Conservation (phyloP, 1,140 invertebrate genomes). For the Hylyphantes graminicola region DNA sequence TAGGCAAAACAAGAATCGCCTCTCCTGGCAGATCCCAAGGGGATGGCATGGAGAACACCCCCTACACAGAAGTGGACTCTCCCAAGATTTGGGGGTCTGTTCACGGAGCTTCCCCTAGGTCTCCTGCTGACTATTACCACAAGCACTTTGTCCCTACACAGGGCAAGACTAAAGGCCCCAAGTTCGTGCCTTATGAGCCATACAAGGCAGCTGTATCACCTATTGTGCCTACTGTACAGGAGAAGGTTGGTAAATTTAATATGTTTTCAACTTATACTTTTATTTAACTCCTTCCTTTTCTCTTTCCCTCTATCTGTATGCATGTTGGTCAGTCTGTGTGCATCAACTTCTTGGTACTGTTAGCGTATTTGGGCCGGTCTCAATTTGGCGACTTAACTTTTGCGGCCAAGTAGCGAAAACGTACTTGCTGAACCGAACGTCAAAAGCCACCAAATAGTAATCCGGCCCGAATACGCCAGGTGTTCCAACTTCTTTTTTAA, state of each 20-base stretch:
- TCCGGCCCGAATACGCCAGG: no score
- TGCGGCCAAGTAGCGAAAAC: no score
- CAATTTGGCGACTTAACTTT: no score
- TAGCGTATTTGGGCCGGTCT: no score
- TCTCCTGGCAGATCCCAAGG: constrained; percentile 68
- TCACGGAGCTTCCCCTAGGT: constrained; percentile 63
- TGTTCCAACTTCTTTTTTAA: no score
- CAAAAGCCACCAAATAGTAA: no score
- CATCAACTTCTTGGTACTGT: no score
- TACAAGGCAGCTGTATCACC: constrained; percentile 86
- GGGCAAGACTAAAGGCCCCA: constrained; percentile 73
- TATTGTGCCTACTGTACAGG: constrained; percentile 71
- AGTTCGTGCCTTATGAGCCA: constrained; percentile 89
- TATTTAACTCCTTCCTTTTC: no score
- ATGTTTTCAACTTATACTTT: no score
- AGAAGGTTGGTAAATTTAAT: constrained; percentile 2
- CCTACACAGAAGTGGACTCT: constrained; percentile 62
- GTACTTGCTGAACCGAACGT: no score
- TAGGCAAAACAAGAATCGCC: constrained; percentile 30
- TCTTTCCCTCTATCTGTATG: no score
- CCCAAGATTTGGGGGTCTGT: constrained; percentile 25
- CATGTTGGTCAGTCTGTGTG: no score
- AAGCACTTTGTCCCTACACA: constrained; percentile 64
- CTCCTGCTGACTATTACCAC: constrained; percentile 33
- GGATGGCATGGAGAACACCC: constrained; percentile 71